These are phyloP conservation scores for Subanguina moxae DNA, from an alignment of 1,140 invertebrate genomes.

Conservation along the genomic window DNA sequence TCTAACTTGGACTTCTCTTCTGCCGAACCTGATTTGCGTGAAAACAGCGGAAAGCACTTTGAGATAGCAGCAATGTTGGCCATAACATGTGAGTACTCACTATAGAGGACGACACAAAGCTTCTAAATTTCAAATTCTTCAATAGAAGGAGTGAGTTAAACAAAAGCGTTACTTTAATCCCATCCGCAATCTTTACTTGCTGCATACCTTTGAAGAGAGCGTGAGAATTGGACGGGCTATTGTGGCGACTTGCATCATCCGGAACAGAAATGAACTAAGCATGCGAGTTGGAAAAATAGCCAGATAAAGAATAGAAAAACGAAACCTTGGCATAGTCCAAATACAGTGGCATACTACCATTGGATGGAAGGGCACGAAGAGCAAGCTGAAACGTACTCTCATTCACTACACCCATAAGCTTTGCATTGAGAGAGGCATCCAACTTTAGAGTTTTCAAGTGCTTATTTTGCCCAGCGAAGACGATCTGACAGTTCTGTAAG, in stretches of 20 bases:
- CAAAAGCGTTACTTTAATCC: conserved; percentile 36
- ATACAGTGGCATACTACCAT: conserved; percentile 42
- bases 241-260: conserved; percentile 42
- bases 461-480: conserved; percentile 5
- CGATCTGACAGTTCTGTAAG: conserved; percentile 11
- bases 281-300: neutral
- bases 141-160: neutral
- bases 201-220: conserved; percentile 38
- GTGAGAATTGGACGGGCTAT: conserved; percentile 46
- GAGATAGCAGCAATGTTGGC: conserved; percentile 44
- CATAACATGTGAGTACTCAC: conserved; percentile 43
- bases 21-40: conserved; percentile 35
- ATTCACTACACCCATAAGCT: conserved; percentile 18
- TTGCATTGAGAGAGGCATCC: neutral
- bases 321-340: conserved; percentile 53
- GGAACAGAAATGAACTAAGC: conserved; percentile 42
- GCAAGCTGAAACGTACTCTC: conserved; percentile 1
- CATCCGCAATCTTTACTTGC: conserved; percentile 10
- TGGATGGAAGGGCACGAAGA: neutral
- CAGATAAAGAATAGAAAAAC: conserved; percentile 8
- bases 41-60: conserved; percentile 44
- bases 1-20: conserved; percentile 22
- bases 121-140: conserved; percentile 20
- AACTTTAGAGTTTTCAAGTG: conserved; percentile 1
- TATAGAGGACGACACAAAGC: conserved; percentile 45